Evolutionary conservation across 2,888 invertebrate species (phyloP), one percentile per base, ranked within the genome.

Genomic region (Morpho deidamia): DNA sequence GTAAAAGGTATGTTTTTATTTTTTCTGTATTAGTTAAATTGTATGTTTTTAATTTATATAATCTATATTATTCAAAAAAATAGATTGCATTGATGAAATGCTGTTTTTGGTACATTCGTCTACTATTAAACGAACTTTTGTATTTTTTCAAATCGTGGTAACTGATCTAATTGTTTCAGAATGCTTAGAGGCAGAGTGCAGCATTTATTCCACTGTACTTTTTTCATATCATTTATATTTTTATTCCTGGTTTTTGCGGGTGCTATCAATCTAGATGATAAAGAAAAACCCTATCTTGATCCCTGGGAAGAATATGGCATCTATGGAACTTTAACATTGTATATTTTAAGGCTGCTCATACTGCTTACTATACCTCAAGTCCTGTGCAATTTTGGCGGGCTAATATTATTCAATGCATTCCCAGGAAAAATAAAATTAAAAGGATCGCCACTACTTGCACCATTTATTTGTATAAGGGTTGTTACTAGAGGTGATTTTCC

Each of bases 401-500:
- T 98, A 60, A 92, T 95, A 54, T 91, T 96, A 64, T 98, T 97
- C 82, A 98, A 98, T 90, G 96, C 97, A 62, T 99, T 99, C 80
- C 97, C 97, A 50, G 97, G 97, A 66, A 96, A 96, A 86, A 95
- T 97, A 3, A 91, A 93, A 62, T 86, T 96, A 37, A 97, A 97
- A 81, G 96, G 97, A 11, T 97, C 97, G 7, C 98, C 98, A 2
- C 84, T 98, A 37, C 81, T 98, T 61, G 97, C 97, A 46, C 98
- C 98, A 4, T 98, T 98, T 78, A 95, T 99, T 56, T 98, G 97
- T 78, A 95, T 99, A 66, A 92, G 98, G 63, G 94, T 98, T 32
- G 98, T 99, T 7, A 99, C 98, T 0, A 92, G 98, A 56, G 98
- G 99, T 38, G 97, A 98, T 81, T 99, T 95, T 78, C 96, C 98